A percentile compares a stretch with the other conserved stretches of the same genome.
phyloP scores from a whole-genome alignment of 2,888 invertebrate genomes.

The Clunio marinus region DNA sequence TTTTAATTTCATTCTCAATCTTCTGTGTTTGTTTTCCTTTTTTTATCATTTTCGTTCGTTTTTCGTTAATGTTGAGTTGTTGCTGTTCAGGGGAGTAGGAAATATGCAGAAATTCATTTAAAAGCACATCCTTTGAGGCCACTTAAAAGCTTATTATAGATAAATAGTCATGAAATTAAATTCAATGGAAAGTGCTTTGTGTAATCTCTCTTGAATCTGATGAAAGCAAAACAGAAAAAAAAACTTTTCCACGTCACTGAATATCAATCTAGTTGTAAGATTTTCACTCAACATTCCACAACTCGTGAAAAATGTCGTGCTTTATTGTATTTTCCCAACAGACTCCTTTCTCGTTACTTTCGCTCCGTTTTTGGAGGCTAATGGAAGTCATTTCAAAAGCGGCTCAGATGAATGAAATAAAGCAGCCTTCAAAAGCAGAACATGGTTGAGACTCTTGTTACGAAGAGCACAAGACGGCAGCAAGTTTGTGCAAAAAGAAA shows the following conservation, averaged over 20 bases:
- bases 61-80: too few relatives aligned
- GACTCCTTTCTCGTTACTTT: background rate
- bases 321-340: background rate
- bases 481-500: too few relatives aligned
- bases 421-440: slow-evolving; percentile 5
- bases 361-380: background rate
- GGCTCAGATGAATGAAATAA: background rate
- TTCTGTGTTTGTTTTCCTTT: slow-evolving; percentile 21
- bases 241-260: background rate
- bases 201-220: too few relatives aligned
- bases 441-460: too few relatives aligned
- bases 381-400: slow-evolving; percentile 15
- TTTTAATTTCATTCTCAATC: slow-evolving; percentile 31
- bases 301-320: slow-evolving; percentile 14
- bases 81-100: too few relatives aligned
- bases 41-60: slow-evolving; percentile 8
- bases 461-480: too few relatives aligned
- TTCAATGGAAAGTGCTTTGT: too few relatives aligned
- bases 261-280: background rate
- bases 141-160: too few relatives aligned
- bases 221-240: too few relatives aligned
- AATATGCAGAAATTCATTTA: too few relatives aligned
- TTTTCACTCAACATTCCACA: background rate
- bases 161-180: too few relatives aligned
- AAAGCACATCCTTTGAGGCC: too few relatives aligned